Base-by-base conservation (phyloP, 1,140 invertebrate species). In the Apis mellifera region DNA sequence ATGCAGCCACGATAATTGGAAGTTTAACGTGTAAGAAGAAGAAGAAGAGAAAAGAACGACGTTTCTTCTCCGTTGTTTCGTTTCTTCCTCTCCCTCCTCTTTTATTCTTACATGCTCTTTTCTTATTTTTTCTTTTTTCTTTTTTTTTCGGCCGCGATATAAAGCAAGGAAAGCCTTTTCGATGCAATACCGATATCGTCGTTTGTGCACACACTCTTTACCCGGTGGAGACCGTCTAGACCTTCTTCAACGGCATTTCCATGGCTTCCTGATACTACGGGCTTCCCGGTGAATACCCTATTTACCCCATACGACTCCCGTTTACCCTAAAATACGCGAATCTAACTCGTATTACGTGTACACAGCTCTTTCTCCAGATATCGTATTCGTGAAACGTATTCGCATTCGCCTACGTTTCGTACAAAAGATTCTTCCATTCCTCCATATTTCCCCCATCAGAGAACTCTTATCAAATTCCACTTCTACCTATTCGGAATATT, bases 221-320 rank as follows among this genome's bases (percentile, higher is more conserved):
- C 83, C 32, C 32, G 55, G 48, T 75, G 60, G 86, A 70, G 54
- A 72, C 86, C 83, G 86, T 85, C 76, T 85, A 70, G 59, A 88
- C 84, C 87, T 84, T 85, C 86, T 85, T 88, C 71, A 69, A 83
- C 76, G 79, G 64, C 80, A 85, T 62, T 85, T 74, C 32, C 73
- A 74, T 32, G 86, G 87, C 84, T 88, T 88, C 87, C 76, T 62
- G 83, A 87, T 85, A 78, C 65, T 55, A 65, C 73, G 77, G 87
- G 87, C 87, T 88, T 88, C 86, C 60, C 87, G 86, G 73, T 64
- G 87, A 88, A 88, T 85, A 88, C 77, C 83, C 87, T 88, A 82
- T 82, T 87, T 84, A 74, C 85, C 82, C 75, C 79, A 77, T 68
- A 54, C 82, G 82, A 79, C 82, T 83, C 78, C 84, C 77, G 82